Evolutionary conservation across 2,797 vertebrate species (phyloP).

Genomic region (Darevskia nairensis): DNA sequence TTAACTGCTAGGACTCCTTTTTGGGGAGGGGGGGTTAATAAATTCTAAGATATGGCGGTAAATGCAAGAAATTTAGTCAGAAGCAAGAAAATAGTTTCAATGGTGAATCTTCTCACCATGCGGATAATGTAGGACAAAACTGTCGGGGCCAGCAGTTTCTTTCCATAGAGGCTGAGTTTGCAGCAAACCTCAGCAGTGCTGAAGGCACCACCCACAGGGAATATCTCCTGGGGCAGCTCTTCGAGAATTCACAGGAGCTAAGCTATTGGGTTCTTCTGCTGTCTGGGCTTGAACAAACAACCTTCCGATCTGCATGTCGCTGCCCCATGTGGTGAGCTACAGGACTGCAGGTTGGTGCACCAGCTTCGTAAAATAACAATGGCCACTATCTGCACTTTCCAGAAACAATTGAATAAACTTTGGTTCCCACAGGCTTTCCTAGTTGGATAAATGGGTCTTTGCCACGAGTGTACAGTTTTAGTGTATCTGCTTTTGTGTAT

Average conservation of each 20-base stretch:
- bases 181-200: background rate
- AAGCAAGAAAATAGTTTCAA: slow-evolving; percentile 25
- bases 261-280: background rate
- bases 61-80: slow-evolving; percentile 40
- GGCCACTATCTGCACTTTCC: too few relatives aligned
- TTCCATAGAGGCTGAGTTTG: background rate
- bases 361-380: too few relatives aligned
- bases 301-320: background rate
- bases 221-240: background rate
- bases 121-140: background rate
- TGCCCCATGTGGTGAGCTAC: too few relatives aligned
- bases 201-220: background rate
- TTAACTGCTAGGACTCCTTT: slow-evolving; percentile 7
- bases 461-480: too few relatives aligned
- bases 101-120: slow-evolving; percentile 20
- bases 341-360: too few relatives aligned
- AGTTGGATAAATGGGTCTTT: too few relatives aligned
- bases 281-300: background rate
- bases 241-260: background rate
- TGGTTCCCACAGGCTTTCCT: too few relatives aligned
- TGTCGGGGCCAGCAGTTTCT: background rate
- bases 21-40: background rate
- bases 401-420: too few relatives aligned
- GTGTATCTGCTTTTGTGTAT: too few relatives aligned
- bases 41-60: background rate